A percentile compares a stretch with the other conserved stretches of the same genome.
phyloP scores from a whole-genome alignment of 1,140 invertebrate genomes.

The Diabrotica virgifera region DNA sequence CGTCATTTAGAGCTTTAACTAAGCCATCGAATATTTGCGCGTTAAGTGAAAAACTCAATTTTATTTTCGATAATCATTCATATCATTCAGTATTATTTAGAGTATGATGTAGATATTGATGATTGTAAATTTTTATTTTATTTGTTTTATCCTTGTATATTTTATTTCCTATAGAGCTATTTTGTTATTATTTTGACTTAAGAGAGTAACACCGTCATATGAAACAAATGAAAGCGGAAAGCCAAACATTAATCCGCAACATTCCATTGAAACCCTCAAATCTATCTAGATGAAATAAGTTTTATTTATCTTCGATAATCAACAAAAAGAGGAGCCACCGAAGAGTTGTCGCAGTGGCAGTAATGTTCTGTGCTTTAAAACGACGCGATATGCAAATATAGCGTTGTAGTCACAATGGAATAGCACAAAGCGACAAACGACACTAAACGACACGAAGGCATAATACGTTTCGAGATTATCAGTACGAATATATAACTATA shows the following conservation, averaged over 20 bases:
- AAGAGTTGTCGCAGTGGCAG: conserved; percentile 1
- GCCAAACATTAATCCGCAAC: neutral
- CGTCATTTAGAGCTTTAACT: too few species aligned
- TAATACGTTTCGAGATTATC: conserved; percentile 21
- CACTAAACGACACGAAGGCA: conserved; percentile 20
- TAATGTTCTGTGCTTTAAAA: conserved; percentile 9
- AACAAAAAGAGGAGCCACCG: neutral
- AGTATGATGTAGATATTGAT: too few species aligned
- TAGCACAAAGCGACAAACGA: conserved; percentile 19
- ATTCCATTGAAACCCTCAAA: neutral
- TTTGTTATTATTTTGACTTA: too few species aligned
- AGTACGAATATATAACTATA: conserved; percentile 5
- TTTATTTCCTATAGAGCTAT: too few species aligned
- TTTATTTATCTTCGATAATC: conserved; percentile 13
- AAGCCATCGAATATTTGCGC: too few species aligned
- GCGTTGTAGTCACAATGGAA: conserved; percentile 17
- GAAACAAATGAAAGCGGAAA: too few species aligned
- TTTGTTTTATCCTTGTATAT: too few species aligned
- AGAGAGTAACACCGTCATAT: too few species aligned
- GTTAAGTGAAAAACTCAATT: too few species aligned
- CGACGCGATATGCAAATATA: conserved; percentile 14
- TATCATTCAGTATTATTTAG: too few species aligned
- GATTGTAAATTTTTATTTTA: too few species aligned
- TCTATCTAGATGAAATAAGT: conserved; percentile 2
- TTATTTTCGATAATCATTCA: too few species aligned